These are phyloP conservation scores for Thamnophis sirtalis DNA, from an alignment of 2,113 vertebrate genomes.

Conservation along the genomic window DNA sequence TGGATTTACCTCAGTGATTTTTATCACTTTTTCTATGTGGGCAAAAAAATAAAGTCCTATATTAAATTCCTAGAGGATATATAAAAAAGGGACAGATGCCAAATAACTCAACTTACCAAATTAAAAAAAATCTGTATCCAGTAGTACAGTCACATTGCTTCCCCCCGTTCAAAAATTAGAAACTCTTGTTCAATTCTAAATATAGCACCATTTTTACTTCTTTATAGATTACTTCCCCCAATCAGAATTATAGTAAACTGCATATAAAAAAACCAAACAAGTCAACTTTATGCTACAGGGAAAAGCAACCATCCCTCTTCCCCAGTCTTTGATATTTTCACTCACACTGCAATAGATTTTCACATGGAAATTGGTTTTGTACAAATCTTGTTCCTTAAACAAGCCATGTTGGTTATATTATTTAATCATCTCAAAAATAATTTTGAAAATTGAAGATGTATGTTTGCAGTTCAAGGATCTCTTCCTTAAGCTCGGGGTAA, in stretches of 20 bases:
- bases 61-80: neutral
- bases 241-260: neutral
- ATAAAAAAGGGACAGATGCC: neutral
- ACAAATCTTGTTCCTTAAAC: neutral
- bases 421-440: constrained; percentile 1
- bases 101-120: neutral
- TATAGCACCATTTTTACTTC: neutral
- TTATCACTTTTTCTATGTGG: neutral
- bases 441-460: neutral
- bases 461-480: neutral
- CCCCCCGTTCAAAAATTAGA: neutral
- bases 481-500: neutral
- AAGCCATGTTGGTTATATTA: neutral
- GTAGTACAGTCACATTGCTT: neutral
- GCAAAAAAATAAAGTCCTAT: neutral
- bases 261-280: neutral
- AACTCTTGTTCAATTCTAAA: neutral
- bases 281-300: neutral
- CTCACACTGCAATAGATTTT: neutral
- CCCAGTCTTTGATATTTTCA: neutral
- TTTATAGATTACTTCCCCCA: neutral
- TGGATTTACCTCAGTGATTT: neutral
- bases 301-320: neutral
- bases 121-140: neutral
- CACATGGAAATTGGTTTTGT: neutral